A percentile compares a stretch with the other conserved stretches of the same genome.
Evolutionary conservation across 2,797 vertebrate species (phyloP).

Genomic region (Amniataba percoides): DNA sequence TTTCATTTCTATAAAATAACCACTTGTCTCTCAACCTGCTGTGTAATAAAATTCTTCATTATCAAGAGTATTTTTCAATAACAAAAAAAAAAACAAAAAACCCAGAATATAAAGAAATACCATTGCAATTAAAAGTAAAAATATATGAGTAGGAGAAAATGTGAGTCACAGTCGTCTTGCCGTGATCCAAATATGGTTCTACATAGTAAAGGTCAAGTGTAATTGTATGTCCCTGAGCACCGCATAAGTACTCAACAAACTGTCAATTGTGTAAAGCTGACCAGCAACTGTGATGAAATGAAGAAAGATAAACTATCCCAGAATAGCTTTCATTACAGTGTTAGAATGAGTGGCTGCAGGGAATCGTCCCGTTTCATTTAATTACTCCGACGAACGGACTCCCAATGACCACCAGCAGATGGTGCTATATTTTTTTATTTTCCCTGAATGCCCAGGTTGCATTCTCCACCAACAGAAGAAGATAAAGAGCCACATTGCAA

Average conservation of each 20-base stretch:
- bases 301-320: conserved; percentile 60
- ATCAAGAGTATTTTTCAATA: not conserved
- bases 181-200: conserved; percentile 16
- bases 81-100: not conserved
- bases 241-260: conserved; percentile 41
- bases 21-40: not conserved
- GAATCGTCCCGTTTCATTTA: conserved; percentile 57
- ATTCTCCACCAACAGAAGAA: conserved; percentile 44
- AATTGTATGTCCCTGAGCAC: conserved; percentile 33
- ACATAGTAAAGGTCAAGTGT: conserved; percentile 43
- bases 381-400: conserved; percentile 64
- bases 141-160: not conserved
- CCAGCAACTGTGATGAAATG: conserved; percentile 45
- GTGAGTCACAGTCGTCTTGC: not conserved
- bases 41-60: not conserved
- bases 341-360: conserved; percentile 63
- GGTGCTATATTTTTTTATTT: conserved; percentile 60
- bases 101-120: not conserved
- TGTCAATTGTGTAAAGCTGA: conserved; percentile 45
- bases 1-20: not conserved
- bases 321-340: conserved; percentile 51
- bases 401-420: conserved; percentile 65
- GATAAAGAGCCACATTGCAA: conserved; percentile 32
- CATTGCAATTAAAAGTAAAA: not conserved
- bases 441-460: conserved; percentile 21